phyloP scores from a whole-genome alignment of 1,140 invertebrate species.

The Myzus persicae region DNA sequence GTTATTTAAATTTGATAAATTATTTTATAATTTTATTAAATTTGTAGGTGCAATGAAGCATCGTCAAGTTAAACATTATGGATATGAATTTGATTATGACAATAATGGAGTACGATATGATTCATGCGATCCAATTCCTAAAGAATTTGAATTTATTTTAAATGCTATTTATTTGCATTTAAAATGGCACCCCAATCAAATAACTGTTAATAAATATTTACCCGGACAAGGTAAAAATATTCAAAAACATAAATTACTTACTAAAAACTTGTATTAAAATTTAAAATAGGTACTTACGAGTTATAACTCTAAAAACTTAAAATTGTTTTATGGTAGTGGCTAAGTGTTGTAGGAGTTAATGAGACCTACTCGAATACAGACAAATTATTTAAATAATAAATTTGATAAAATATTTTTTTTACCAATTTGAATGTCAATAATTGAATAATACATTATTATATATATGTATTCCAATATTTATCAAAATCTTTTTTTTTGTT shows the following conservation, averaged over 20 bases:
- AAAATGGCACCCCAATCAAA: constrained; percentile 78
- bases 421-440: no score
- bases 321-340: no score
- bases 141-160: constrained; percentile 74
- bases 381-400: no score
- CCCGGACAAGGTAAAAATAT: constrained; percentile 85
- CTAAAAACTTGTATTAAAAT: background rate
- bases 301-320: no score
- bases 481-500: no score
- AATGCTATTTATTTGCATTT: constrained; percentile 61
- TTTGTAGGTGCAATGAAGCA: constrained; percentile 75
- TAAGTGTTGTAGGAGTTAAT: no score
- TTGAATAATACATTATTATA: no score
- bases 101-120: constrained; percentile 82
- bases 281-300: background rate
- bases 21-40: constrained; percentile 60
- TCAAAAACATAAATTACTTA: background rate
- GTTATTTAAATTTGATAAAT: background rate
- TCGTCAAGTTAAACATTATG: constrained; percentile 89
- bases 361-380: no score
- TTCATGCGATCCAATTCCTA: constrained; percentile 75
- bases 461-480: no score
- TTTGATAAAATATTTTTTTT: no score
- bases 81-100: constrained; percentile 91
- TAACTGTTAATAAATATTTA: constrained; percentile 91